Evolutionary conservation across 2,797 vertebrate species (phyloP), one percentile per base, ranked within the genome.

Genomic region (Bufotes viridis): DNA sequence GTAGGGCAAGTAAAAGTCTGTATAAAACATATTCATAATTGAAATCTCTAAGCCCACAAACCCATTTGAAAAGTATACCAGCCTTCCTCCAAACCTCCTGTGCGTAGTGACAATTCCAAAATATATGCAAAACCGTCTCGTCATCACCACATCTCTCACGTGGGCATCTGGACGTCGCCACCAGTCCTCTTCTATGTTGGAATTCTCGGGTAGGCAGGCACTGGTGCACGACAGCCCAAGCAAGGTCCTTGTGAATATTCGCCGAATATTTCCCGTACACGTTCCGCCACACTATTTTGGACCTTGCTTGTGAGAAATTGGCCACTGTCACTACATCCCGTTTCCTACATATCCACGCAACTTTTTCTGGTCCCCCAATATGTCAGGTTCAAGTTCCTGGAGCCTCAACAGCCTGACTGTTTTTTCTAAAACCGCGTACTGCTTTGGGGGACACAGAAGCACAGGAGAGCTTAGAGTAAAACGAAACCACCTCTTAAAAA

Each of bases 311-410:
- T 6, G 42, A 42, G 0, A 42, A 42, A 42, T 42, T 42, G 4
- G 42, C 42, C 0, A 42, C 42, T 3, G 42, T 2, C 0, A 34
- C 3, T 34, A 34, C 42, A 6, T 42, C 42, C 6, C 6, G 42
- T 0, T 42, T 42, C 0, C 10, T 0, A 2, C 53, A 55, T 1
- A 13, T 2, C 53, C 0, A 55, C 57, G n/a, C n/a, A n/a, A n/a
- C 2, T 55, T 55, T 13, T 13, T 55, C 13, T 55, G 53, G 53
- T 55, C 53, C 53, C 53, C 53, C 53, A 55, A 13, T 4, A 55
- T 55, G 53, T 55, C 53, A 55, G 53, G 53, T 1, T 55, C 53
- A 10, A 55, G 13, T 12, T 55, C 53, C 13, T 13, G 53, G 9
- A 55, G 53, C 0, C 13, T 0, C 11, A 55, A 2, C 1, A 55